Percentiles rank a stretch among this genome's conserved stretches.
Conservation (phyloP, 2,888 invertebrate genomes). For the Nasonovia ribisnigri region DNA sequence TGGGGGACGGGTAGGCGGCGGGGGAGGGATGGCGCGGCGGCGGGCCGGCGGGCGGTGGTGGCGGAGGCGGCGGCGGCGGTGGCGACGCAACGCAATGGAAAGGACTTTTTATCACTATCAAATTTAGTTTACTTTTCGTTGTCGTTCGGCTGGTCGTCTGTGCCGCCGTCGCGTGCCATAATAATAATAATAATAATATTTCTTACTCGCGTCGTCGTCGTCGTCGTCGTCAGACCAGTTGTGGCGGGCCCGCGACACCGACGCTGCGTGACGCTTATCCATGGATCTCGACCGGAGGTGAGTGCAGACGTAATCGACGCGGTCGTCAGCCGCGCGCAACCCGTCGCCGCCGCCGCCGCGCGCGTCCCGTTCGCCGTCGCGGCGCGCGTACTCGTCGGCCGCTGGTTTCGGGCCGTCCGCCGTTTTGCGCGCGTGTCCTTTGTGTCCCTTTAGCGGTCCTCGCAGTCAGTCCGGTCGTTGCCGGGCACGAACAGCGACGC, state of each 20-base stretch:
- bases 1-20: not conserved
- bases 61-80: not conserved
- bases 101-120: slow-evolving; percentile 45
- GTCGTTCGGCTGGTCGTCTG: slow-evolving; percentile 27
- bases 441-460: not conserved
- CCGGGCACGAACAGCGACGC: not conserved
- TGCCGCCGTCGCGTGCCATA: not conserved
- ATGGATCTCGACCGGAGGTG: not conserved
- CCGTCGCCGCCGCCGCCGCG: not conserved
- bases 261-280: not conserved
- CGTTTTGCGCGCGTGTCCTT: not conserved
- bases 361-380: not conserved
- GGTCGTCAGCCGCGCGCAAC: not conserved
- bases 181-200: too few relatives aligned
- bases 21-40: not conserved
- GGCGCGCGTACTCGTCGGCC: not conserved
- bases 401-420: not conserved
- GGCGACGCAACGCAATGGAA: slow-evolving; percentile 19
- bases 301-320: not conserved
- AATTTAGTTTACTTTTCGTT: slow-evolving; percentile 32
- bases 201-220: not conserved
- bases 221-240: not conserved
- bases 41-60: not conserved
- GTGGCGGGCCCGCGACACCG: not conserved
- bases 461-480: not conserved